phyloP scores from a whole-genome alignment of 1,140 invertebrate species.

The Tetragonula clypearis region DNA sequence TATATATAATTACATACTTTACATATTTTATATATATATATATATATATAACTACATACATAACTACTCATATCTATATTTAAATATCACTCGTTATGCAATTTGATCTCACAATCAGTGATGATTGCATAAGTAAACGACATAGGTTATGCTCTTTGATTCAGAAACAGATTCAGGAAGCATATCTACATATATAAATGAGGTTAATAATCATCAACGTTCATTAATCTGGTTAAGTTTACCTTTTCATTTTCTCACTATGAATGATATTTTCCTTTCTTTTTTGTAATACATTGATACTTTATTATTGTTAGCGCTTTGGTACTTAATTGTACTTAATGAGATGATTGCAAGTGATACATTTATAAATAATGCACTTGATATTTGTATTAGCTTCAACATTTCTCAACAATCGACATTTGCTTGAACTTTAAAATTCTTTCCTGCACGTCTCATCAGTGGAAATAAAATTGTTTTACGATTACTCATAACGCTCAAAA shows the following conservation, averaged over 20 bases:
- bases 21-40: too few relatives aligned
- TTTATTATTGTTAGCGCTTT: too few relatives aligned
- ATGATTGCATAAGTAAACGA: not conserved
- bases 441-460: too few relatives aligned
- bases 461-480: not conserved
- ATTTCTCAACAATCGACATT: not conserved
- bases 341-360: not conserved
- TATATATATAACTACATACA: too few relatives aligned
- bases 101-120: slow-evolving; percentile 31
- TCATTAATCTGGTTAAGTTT: not conserved
- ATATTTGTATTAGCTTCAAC: not conserved
- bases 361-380: too few relatives aligned
- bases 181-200: not conserved
- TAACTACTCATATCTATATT: too few relatives aligned
- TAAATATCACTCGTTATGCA: slow-evolving; percentile 38
- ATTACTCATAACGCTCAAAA: not conserved
- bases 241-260: not conserved
- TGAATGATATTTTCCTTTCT: not conserved
- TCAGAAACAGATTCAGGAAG: not conserved
- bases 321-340: not conserved
- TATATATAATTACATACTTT: too few relatives aligned
- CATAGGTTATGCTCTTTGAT: not conserved
- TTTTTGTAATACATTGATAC: not conserved
- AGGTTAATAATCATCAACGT: not conserved
- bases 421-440: not conserved